phyloP scores from a whole-genome alignment of 2,113 vertebrate genomes.

The Heterotis niloticus region DNA sequence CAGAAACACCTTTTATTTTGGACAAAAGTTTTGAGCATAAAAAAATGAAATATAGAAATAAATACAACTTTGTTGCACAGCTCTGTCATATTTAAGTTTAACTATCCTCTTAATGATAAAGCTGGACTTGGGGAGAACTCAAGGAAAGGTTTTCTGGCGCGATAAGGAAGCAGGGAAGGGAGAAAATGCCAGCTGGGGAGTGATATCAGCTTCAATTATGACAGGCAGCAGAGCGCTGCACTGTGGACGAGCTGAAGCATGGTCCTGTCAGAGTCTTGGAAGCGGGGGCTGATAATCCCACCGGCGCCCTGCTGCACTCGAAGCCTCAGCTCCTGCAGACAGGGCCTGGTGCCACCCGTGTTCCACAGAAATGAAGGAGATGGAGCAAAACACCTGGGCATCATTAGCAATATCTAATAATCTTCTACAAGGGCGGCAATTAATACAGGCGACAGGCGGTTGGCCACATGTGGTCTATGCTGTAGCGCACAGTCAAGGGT shows the following conservation, averaged over 20 bases:
- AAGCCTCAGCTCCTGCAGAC: conserved; percentile 44
- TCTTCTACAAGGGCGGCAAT: conserved; percentile 15
- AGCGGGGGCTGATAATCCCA: conserved; percentile 60
- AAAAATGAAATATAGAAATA: background rate
- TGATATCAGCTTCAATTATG: conserved; percentile 64
- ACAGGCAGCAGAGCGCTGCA: conserved; percentile 57
- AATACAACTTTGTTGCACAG: conserved; percentile 12
- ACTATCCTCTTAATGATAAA: conserved; percentile 20
- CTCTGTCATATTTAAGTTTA: conserved; percentile 14
- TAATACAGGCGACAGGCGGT: background rate
- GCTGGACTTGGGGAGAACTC: conserved; percentile 4
- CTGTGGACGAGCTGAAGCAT: conserved; percentile 55
- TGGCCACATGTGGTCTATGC: background rate
- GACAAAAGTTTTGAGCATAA: background rate
- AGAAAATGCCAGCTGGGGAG: conserved; percentile 54
- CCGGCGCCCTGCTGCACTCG: conserved; percentile 45
- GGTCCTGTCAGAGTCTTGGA: conserved; percentile 35
- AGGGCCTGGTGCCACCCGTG: conserved; percentile 15
- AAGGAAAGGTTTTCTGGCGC: conserved; percentile 33
- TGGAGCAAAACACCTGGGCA: background rate
- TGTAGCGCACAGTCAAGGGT: too few species aligned
- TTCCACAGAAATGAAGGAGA: conserved; percentile 1
- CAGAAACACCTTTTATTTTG: background rate
- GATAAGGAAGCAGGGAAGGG: conserved; percentile 38
- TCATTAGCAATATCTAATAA: background rate